phyloP scores from a whole-genome alignment of 2,113 vertebrate genomes.

The Rallus limicola region DNA sequence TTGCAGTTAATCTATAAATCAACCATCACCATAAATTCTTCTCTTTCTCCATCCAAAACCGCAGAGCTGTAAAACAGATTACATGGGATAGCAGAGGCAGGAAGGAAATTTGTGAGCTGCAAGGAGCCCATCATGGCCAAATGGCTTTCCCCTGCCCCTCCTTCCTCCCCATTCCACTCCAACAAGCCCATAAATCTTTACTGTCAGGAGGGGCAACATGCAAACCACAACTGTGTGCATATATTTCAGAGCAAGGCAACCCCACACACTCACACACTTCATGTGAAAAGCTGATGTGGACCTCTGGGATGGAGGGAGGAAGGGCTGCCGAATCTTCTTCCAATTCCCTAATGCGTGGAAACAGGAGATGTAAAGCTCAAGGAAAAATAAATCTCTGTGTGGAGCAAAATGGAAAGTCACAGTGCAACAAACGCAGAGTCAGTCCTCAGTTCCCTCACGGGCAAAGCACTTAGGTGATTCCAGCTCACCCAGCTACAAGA shows the following conservation, averaged over 20 bases:
- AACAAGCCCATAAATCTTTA: background rate
- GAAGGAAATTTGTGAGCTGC: conserved; percentile 43
- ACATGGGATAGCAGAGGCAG: conserved; percentile 29
- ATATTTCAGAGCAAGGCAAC: background rate
- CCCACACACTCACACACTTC: background rate
- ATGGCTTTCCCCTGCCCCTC: background rate
- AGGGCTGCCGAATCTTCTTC: background rate
- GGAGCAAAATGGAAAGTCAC: background rate
- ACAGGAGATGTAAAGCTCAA: background rate
- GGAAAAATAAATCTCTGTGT: background rate
- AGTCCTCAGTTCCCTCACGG: background rate
- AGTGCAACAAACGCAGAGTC: background rate
- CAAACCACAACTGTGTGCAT: background rate
- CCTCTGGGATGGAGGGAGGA: background rate
- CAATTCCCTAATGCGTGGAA: background rate
- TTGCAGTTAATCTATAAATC: conserved; percentile 61
- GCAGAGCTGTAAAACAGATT: conserved; percentile 59
- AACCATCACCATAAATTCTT: conserved; percentile 61
- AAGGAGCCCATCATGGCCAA: background rate
- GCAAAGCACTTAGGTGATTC: background rate
- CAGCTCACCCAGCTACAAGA: background rate
- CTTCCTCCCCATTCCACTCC: background rate
- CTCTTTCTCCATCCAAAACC: conserved; percentile 29
- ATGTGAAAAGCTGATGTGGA: background rate
- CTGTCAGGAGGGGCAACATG: background rate